These are phyloP conservation scores for Rotaria magnacalcarata DNA, from an alignment of 2,888 invertebrate species.

Conservation along the genomic window DNA sequence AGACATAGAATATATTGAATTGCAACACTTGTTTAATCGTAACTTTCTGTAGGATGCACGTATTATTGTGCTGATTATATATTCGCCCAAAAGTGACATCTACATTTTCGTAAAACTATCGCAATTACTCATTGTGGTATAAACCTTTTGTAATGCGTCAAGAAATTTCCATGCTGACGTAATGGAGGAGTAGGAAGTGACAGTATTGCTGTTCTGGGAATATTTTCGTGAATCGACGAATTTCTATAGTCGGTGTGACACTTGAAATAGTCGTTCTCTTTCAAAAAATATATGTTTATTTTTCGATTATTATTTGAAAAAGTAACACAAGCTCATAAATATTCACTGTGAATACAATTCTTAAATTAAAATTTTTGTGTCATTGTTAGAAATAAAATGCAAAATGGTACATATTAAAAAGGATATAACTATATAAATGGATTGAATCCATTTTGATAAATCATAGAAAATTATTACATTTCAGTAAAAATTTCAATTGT, in stretches of 20 bases:
- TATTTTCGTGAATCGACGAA: no score
- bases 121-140: no score
- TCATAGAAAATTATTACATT: background rate
- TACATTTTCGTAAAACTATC: background rate
- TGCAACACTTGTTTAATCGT: background rate
- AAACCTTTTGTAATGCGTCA: no score
- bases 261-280: no score
- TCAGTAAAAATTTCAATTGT: no score
- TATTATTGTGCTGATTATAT: background rate
- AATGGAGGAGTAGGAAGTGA: no score
- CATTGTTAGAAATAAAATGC: background rate
- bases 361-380: no score
- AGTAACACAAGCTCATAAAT: background rate
- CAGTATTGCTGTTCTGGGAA: no score
- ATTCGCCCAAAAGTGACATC: background rate
- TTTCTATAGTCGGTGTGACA: no score
- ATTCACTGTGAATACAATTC: background rate
- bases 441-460: background rate
- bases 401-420: background rate
- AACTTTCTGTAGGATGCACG: background rate
- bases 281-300: background rate
- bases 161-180: no score
- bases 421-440: background rate
- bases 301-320: background rate
- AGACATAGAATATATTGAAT: background rate